Evolutionary conservation across 2,888 invertebrate genomes (phyloP), one percentile per base, ranked within the genome.

Genomic region (Neocrepidodera transversa): DNA sequence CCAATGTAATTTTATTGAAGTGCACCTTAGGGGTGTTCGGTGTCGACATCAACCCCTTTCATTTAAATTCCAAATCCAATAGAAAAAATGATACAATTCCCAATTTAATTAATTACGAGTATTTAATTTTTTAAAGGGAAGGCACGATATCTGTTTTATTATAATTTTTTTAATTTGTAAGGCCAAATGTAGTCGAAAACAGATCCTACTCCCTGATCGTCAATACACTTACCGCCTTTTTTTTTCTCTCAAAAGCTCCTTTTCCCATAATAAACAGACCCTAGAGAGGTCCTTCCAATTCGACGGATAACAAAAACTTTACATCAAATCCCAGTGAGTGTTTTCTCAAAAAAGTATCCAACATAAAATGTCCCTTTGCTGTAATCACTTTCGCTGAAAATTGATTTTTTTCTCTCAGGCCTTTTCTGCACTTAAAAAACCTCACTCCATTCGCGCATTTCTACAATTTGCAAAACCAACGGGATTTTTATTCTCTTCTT

Each of bases 261-360:
- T 40, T 10, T 5, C 30, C 47, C n/a, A 48, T 32, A 48, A 48
- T 48, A 48, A 48, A 48, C 48, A 48, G 48, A 17, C 48, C 18
- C 48, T 48, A 1, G 48, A 48, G 48, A 48, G 48, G 17, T 48
- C 20, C 18, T 18, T 48, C 35, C 48, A 48, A 48, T 48, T 48
- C 32, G 2, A 45, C 26, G 13, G 48, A 48, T 48, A 48, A 48
- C 32, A 48, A 48, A 48, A 48, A 48, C 48, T 48, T 48, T 48
- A 48, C 48, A 48, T 48, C 48, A 48, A 48, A 48, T 48, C 48
- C 48, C 48, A 35, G 32, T 48, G 48, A 48, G 48, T 48, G 48
- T 35, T 48, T 48, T 48, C 32, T 35, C 35, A 18, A 48, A 48
- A n/a, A 32, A 48, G 48, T 48, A 48, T 48, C 48, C 48, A 14